Evolutionary conservation across 1,140 invertebrate species (phyloP).

Genomic region (Cryptotermes secundus): DNA sequence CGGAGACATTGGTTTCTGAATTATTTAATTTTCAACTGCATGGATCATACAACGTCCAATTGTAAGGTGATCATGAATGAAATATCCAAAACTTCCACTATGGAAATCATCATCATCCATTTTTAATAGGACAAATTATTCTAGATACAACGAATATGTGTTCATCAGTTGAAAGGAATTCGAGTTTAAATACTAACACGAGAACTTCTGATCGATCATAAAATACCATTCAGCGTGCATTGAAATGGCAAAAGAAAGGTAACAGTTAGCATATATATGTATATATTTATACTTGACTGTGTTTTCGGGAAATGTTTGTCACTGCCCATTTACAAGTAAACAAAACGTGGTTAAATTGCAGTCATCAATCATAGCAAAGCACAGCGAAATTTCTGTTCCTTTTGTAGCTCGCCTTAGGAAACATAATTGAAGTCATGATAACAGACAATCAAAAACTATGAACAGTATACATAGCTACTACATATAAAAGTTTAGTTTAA

Average conservation of each 20-base stretch:
- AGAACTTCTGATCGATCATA: constrained; percentile 16
- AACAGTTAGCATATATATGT: neutral
- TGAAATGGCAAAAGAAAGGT: neutral
- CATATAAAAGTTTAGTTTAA: neutral
- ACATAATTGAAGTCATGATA: constrained; percentile 13
- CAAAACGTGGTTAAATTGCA: neutral
- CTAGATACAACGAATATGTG: no score
- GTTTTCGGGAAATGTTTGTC: constrained; percentile 12
- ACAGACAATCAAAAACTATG: neutral
- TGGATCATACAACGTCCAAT: no score
- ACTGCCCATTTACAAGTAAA: neutral
- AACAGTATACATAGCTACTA: neutral
- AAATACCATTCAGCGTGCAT: neutral
- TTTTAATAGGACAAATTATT: no score
- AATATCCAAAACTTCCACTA: no score
- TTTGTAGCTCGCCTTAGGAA: neutral
- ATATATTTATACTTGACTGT: neutral
- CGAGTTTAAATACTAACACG: neutral
- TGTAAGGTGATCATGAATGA: no score
- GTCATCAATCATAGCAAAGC: neutral
- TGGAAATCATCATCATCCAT: no score
- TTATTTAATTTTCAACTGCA: no score
- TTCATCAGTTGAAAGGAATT: no score
- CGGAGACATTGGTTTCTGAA: no score
- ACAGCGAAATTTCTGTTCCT: neutral